Conservation (phyloP, 2,888 invertebrate genomes). For the Eurois occulta region DNA sequence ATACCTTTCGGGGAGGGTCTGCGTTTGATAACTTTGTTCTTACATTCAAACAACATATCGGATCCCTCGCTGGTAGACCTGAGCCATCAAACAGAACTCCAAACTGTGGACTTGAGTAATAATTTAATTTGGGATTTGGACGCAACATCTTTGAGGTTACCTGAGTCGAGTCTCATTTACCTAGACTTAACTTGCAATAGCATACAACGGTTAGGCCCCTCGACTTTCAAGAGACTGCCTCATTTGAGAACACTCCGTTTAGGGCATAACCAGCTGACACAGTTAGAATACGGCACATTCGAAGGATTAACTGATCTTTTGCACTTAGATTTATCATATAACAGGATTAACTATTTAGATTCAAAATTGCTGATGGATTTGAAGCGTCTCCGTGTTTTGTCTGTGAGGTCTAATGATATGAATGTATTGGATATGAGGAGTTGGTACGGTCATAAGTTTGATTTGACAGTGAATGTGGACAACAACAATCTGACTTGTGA, state of each 20-base stretch:
- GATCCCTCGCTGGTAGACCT: conserved; percentile 76
- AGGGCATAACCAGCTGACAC: conserved; percentile 75
- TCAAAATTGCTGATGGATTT: conserved; percentile 82
- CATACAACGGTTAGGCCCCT: conserved; percentile 78
- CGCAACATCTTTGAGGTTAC: conserved; percentile 77
- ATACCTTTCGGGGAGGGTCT: conserved; percentile 79
- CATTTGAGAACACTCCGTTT: conserved; percentile 79
- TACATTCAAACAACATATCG: conserved; percentile 81
- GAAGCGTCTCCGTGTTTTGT: conserved; percentile 76
- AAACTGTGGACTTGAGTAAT: conserved; percentile 76
- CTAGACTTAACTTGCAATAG: conserved; percentile 80
- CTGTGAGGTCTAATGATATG: conserved; percentile 79
- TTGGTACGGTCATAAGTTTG: conserved; percentile 80
- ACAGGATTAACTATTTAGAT: conserved; percentile 77
- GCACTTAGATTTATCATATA: conserved; percentile 76
- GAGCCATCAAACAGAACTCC: conserved; percentile 75
- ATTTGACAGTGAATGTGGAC: conserved; percentile 80
- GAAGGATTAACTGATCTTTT: conserved; percentile 74
- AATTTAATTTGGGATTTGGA: conserved; percentile 78
- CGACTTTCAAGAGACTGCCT: conserved; percentile 74
- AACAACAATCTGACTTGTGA: conserved; percentile 82
- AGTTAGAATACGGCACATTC: conserved; percentile 81
- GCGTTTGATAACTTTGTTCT: conserved; percentile 74
- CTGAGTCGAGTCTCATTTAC: conserved; percentile 68
- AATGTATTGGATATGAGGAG: conserved; percentile 74